These are phyloP conservation scores for Pomacea canaliculata DNA, from an alignment of 2,888 invertebrate genomes.

Conservation along the genomic window DNA sequence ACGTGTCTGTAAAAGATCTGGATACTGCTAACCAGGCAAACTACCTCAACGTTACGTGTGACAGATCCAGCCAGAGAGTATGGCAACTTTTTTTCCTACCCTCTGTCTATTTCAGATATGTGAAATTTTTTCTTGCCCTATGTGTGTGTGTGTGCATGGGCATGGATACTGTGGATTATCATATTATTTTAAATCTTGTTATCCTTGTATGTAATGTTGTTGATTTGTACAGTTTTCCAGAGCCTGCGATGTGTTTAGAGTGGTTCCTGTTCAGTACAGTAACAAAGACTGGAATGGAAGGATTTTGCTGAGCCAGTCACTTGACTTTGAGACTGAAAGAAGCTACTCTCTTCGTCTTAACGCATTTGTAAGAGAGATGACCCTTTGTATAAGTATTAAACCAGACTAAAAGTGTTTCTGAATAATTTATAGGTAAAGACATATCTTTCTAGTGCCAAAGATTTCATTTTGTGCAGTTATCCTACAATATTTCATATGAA, in stretches of 20 bases:
- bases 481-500: no score
- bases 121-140: no score
- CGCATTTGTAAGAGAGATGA: slow-evolving; percentile 34
- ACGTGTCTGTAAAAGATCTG: neutral
- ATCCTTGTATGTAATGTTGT: neutral
- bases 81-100: neutral
- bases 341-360: slow-evolving; percentile 36
- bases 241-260: slow-evolving; percentile 36
- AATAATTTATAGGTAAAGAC: no score
- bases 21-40: neutral
- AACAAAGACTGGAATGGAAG: slow-evolving; percentile 36
- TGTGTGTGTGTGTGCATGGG: neutral
- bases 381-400: no score
- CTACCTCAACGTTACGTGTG: neutral
- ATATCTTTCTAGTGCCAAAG: no score
- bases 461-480: no score
- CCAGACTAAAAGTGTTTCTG: no score
- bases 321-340: slow-evolving; percentile 37
- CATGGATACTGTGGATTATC: no score
- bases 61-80: neutral
- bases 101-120: no score
- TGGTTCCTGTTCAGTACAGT: neutral
- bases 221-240: slow-evolving; percentile 33
- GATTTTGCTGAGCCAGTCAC: slow-evolving; percentile 22
- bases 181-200: no score